Percentiles rank a stretch among this genome's conserved stretches.
These are phyloP conservation scores for Anorthoa munda DNA, from an alignment of 2,888 invertebrate genomes.

Conservation along the genomic window DNA sequence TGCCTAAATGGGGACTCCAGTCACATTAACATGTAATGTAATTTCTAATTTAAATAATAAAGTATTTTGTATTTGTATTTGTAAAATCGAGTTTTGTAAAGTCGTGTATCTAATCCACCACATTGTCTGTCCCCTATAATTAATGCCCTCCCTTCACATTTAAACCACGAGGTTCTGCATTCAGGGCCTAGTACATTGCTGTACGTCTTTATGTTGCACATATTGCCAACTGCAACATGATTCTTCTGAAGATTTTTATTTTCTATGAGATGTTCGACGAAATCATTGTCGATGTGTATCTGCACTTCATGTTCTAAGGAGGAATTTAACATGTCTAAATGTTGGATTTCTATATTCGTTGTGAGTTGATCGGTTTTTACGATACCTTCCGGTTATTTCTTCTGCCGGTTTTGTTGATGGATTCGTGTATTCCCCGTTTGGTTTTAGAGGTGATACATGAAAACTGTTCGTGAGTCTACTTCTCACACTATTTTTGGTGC, in stretches of 20 bases:
- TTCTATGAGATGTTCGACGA: neutral
- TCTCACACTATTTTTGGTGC: conserved; percentile 1
- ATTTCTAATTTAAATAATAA: too few relatives aligned
- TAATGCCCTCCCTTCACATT: too few relatives aligned
- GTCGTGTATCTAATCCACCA: too few relatives aligned
- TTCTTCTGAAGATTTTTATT: neutral
- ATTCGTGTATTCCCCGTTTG: neutral
- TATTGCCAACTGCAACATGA: too few relatives aligned
- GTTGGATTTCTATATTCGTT: neutral
- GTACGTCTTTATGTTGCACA: too few relatives aligned
- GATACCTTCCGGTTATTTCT: neutral
- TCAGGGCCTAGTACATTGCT: too few relatives aligned
- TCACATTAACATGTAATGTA: too few relatives aligned
- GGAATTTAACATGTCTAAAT: neutral
- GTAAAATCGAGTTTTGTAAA: too few relatives aligned
- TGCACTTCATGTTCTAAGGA: neutral
- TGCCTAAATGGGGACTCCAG: too few relatives aligned
- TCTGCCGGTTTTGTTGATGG: neutral
- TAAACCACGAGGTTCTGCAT: too few relatives aligned
- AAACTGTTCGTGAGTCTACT: conserved; percentile 11
- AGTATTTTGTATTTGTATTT: too few relatives aligned
- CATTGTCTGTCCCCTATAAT: too few relatives aligned
- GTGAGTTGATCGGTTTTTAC: neutral
- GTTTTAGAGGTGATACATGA: neutral
- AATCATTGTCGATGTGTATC: neutral